Conservation (phyloP, 2,797 vertebrate genomes). For the Enteromius argenteus region DNA sequence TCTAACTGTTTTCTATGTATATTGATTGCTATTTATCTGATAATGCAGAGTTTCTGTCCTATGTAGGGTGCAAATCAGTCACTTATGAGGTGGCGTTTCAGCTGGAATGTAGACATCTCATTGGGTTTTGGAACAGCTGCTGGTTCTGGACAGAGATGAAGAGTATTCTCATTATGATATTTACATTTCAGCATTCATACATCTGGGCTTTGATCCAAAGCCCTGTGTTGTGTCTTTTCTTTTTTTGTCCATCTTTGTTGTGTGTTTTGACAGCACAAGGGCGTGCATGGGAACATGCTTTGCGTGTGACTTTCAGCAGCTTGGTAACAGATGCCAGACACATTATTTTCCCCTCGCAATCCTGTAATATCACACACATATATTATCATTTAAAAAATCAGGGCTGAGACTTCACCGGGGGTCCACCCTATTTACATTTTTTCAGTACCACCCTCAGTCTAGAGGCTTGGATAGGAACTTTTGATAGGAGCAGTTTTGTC, state of each 20-base stretch:
- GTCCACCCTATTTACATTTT: background rate
- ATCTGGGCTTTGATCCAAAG: constrained; percentile 16
- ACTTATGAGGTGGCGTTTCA: background rate
- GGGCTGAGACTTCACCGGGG: constrained; percentile 32
- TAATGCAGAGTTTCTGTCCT: background rate
- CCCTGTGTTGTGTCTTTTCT: background rate
- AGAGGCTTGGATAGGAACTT: background rate
- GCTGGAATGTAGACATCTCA: background rate
- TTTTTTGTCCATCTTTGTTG: background rate
- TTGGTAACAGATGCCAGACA: constrained; percentile 75
- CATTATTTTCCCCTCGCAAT: constrained; percentile 68
- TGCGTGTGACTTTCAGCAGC: constrained; percentile 53
- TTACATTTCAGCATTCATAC: constrained; percentile 3
- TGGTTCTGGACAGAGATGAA: background rate
- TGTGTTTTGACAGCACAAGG: constrained; percentile 49
- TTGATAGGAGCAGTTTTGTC: background rate
- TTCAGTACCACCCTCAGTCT: background rate
- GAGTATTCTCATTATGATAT: background rate
- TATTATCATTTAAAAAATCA: constrained; percentile 65
- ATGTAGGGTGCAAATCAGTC: background rate
- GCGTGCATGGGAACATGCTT: constrained; percentile 38
- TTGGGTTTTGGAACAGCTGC: background rate
- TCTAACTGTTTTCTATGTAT: background rate
- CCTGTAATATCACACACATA: constrained; percentile 74
- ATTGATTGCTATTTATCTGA: background rate